Evolutionary conservation across 2,113 vertebrate genomes (phyloP).

Genomic region (Callochromis pleurospilus): DNA sequence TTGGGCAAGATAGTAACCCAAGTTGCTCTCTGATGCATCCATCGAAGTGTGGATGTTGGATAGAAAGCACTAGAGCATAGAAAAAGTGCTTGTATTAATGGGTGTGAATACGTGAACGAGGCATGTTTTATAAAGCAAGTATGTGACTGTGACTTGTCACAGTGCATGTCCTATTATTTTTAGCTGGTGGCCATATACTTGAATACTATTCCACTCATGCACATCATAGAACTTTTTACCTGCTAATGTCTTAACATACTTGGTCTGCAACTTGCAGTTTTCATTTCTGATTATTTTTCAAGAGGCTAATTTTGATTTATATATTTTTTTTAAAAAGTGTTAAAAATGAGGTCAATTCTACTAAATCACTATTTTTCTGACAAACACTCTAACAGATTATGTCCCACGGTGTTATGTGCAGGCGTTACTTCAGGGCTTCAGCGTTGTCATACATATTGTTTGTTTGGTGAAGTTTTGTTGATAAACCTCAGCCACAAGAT

Average conservation of each 20-base stretch:
- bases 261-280: background rate
- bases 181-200: background rate
- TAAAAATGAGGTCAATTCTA: background rate
- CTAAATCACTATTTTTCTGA: background rate
- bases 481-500: background rate
- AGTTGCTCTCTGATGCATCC: background rate
- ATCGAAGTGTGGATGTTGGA: background rate
- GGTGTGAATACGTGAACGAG: background rate
- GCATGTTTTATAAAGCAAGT: background rate
- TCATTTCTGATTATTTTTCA: background rate
- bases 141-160: background rate
- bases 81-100: background rate
- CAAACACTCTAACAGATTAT: background rate
- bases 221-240: background rate
- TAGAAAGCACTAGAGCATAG: background rate
- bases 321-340: rapidly evolving
- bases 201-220: background rate
- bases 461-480: background rate
- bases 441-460: background rate
- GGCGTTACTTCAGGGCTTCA: background rate
- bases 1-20: background rate
- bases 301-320: background rate
- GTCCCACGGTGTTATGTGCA: background rate
- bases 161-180: background rate
- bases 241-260: background rate